Evolutionary conservation across 2,797 vertebrate genomes (phyloP), one percentile per base, ranked within the genome.

Genomic region (Gymnoscopelus braueri): DNA sequence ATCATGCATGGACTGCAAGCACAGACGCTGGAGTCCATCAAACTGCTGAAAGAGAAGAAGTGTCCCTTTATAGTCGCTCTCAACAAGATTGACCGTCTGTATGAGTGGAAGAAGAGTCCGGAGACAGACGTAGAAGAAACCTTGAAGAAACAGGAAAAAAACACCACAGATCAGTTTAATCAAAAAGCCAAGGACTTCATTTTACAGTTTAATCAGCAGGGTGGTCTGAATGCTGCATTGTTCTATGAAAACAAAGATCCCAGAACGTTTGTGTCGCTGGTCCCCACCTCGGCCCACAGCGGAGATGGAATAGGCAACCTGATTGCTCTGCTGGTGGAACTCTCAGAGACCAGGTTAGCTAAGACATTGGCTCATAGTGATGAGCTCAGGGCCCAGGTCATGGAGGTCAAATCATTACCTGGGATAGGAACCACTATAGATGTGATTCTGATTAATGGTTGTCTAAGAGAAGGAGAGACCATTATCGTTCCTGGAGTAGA

Each of bases 351-450:
- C 65, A 95, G 98, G 97, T 79, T 99, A 78, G 96, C 92, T n/a
- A 96, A 96, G 72, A 94, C 96, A 7, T 90, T 99, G 64, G 97
- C 96, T 0, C 96, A 97, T 76, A 98, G 96, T 69, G 94, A 98
- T 50, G 96, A 99, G 86, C 94, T 99, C 65, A 91, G 96, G 13
- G 98, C 98, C 8, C 98, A 99, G 84, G 96, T 99, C 84, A 99
- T 99, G 98, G 98, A 99, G 97, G 98, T 99, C 5, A 99, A 99
- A 89, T 97, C 98, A 13, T 92, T 99, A 52, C 97, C 98, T 1
- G 98, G 98, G 5, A 98, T 99, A 97, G 98, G 98, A 44, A 99
- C 98, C 1, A 99, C 98, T 1, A 98, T 99, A 85, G 98, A 99
- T 65, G 97, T 99, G 13, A 99, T 99, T 86, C 84, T 99, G 71